phyloP scores from a whole-genome alignment of 1,140 invertebrate species.

The Pseudoatta argentina region DNA sequence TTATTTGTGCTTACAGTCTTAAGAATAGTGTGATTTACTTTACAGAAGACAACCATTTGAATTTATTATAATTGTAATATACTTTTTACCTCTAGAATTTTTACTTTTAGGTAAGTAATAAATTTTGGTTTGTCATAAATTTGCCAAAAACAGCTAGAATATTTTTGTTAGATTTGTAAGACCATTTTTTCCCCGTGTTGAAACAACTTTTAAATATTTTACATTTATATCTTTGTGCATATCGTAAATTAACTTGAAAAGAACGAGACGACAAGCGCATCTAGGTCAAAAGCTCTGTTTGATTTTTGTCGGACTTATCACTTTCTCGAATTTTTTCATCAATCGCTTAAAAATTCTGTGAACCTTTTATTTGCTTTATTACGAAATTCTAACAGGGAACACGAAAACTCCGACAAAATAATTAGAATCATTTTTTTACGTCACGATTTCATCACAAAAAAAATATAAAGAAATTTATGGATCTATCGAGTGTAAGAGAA shows the following conservation, averaged over 20 bases:
- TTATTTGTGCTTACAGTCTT: too few species aligned
- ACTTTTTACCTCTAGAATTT: too few species aligned
- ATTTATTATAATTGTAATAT: too few species aligned
- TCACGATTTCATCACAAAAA: not conserved
- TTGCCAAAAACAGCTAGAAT: too few species aligned
- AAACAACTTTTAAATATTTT: not conserved
- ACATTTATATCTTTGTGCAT: not conserved
- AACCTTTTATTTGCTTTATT: constrained; percentile 32
- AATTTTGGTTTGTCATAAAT: too few species aligned
- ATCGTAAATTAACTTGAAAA: constrained; percentile 30
- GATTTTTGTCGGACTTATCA: constrained; percentile 52
- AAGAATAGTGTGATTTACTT: too few species aligned
- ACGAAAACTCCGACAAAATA: not conserved
- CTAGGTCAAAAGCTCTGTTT: constrained; percentile 45
- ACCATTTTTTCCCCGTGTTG: too few species aligned
- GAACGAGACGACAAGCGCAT: not conserved
- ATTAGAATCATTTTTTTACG: not conserved
- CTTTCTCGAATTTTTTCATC: constrained; percentile 14
- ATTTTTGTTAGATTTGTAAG: too few species aligned
- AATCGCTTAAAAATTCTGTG: not conserved
- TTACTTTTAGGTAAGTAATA: too few species aligned
- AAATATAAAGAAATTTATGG: not conserved
- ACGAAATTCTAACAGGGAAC: not conserved
- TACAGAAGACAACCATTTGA: too few species aligned
- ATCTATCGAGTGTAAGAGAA: not conserved